Base-by-base conservation (phyloP, 2,888 invertebrate species). In the Lepidochitona cinerea region DNA sequence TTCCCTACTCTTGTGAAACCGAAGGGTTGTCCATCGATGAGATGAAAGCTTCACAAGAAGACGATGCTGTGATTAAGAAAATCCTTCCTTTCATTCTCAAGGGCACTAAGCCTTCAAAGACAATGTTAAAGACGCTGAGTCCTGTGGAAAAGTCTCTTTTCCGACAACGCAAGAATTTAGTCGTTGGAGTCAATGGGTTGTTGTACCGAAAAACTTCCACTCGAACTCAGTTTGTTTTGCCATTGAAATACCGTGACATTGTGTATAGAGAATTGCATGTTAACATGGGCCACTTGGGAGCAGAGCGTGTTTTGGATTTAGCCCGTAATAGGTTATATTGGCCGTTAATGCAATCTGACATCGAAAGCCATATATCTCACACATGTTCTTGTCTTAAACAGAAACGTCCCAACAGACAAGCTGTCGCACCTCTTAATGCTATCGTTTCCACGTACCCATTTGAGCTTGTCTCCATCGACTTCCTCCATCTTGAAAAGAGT, bases 271-370 rank as follows among this genome's bases (percentile, higher is more conserved):
- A 68, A 26, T 41, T 68, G 9, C 68, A 68, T 29, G 37, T 71
- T 32, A 26, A 68, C n/a, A 68, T 37, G 37, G 41, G 68, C 36
- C 37, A 41, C 29, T 37, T 68, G 26, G 66, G 70, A 12, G 37
- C 59, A 54, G 73, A 74, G 14, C 26, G 71, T 35, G 64, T 64
- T 29, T 0, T 66, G 0, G 49, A 54, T 33, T 29, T 71, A 23
- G 36, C 52, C 18, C 52, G 64, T n/a, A 32, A 26, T 33, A 23
- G 66, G 3, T 70, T 74, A 18, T 71, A 66, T 35, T 74, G 74
- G 70, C 66, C 37, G 18, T 37, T 41, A 6, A 70, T 71, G 41
- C 26, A 68, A 18, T 23, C 18, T 18, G 68, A 41, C 36, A 49
- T 68, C 18, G 52, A 23, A 23, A 49, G 26, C 9, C 49, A 68